phyloP scores from a whole-genome alignment of 2,888 invertebrate species.

The Eristalinus sepulchralis region DNA sequence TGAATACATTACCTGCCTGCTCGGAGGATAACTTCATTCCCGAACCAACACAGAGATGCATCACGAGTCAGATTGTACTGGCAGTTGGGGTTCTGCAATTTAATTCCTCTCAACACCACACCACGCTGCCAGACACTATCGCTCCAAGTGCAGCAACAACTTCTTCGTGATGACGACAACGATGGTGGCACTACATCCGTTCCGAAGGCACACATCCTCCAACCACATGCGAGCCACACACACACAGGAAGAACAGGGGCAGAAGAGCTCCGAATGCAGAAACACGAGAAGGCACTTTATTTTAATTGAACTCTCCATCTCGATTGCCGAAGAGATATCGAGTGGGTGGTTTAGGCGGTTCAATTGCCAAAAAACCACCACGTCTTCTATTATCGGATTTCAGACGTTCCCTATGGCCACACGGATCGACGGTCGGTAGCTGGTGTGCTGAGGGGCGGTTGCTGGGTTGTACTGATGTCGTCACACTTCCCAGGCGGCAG shows the following conservation, averaged over 20 bases:
- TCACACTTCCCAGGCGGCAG: slow-evolving; percentile 12
- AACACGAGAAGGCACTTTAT: slow-evolving; percentile 71
- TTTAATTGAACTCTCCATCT: slow-evolving; percentile 69
- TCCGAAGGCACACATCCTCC: background rate
- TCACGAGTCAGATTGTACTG: background rate
- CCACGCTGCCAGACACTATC: background rate
- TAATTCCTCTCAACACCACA: background rate
- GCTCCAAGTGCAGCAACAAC: background rate
- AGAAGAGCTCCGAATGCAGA: slow-evolving; percentile 31
- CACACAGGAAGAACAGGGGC: background rate
- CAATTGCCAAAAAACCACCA: slow-evolving; percentile 32
- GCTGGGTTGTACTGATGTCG: background rate
- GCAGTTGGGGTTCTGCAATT: background rate
- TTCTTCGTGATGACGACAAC: background rate
- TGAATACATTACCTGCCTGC: background rate
- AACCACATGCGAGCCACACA: background rate
- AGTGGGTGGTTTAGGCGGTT: slow-evolving; percentile 63
- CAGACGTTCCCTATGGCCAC: slow-evolving; percentile 36
- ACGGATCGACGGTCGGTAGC: slow-evolving; percentile 16
- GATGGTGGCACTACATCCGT: slow-evolving; percentile 10
- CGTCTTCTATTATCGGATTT: slow-evolving; percentile 49
- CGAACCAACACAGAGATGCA: background rate
- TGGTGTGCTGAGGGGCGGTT: background rate
- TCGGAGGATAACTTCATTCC: background rate
- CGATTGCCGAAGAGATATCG: slow-evolving; percentile 51